Evolutionary conservation across 2,797 vertebrate species (phyloP).

Genomic region (Merluccius polli): DNA sequence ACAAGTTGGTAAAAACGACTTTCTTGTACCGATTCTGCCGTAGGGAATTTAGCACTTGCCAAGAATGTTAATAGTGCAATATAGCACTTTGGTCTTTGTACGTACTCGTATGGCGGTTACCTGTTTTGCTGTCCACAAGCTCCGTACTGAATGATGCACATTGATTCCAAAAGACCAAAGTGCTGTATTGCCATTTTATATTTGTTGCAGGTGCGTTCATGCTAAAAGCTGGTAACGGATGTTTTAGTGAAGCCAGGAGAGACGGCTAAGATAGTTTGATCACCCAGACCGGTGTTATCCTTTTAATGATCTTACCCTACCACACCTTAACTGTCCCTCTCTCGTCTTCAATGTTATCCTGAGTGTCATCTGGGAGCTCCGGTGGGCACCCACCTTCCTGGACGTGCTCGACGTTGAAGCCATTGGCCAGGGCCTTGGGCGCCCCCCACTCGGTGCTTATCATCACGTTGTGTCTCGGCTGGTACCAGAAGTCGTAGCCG

Average conservation of each 20-base stretch:
- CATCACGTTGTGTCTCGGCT: slow-evolving; percentile 90
- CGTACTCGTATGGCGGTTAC: no score
- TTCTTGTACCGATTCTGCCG: no score
- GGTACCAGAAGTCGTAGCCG: slow-evolving; percentile 97
- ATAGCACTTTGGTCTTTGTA: no score
- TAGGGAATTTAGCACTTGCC: no score
- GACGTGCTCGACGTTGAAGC: slow-evolving; percentile 79
- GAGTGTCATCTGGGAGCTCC: neutral
- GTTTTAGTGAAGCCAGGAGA: no score
- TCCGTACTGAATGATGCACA: no score
- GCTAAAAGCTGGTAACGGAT: no score
- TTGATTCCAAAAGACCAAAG: neutral
- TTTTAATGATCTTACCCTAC: neutral
- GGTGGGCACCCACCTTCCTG: slow-evolving; percentile 69
- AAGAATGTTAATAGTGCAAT: no score
- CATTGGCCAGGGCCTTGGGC: slow-evolving; percentile 71
- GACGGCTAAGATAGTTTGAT: neutral
- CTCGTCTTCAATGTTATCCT: neutral
- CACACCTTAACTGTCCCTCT: neutral
- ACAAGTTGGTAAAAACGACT: no score
- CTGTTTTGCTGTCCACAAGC: no score
- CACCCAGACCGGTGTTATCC: neutral
- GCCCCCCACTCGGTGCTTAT: slow-evolving; percentile 87
- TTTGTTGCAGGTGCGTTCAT: no score
- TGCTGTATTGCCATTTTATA: neutral